These are phyloP conservation scores for Campoplex nolae DNA, from an alignment of 2,888 invertebrate species.

Conservation along the genomic window DNA sequence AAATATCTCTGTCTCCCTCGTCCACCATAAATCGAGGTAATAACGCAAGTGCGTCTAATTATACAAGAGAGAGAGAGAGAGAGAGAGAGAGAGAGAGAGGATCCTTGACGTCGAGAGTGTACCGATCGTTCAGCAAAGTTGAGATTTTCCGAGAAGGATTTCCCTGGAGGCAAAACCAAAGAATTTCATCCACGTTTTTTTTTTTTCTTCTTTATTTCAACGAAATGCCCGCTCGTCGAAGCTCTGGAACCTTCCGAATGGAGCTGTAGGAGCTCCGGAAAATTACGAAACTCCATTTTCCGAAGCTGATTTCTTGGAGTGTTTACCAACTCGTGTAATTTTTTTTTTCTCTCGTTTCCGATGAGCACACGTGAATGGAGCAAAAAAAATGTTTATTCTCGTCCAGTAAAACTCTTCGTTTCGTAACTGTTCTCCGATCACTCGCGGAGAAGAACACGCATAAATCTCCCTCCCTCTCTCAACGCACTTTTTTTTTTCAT, in stretches of 20 bases:
- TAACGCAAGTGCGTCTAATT: slow-evolving; percentile 19
- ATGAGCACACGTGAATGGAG: slow-evolving; percentile 13
- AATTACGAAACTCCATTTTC: slow-evolving; percentile 2
- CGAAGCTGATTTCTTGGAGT: background rate
- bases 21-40: slow-evolving; percentile 28
- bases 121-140: background rate
- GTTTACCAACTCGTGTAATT: slow-evolving; percentile 23
- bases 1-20: background rate
- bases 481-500: slow-evolving; percentile 19
- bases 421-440: slow-evolving; percentile 20
- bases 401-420: background rate
- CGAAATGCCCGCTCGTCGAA: background rate
- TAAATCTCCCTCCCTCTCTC: slow-evolving; percentile 28
- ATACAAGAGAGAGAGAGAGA: slow-evolving; percentile 2
- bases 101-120: background rate
- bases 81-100: background rate
- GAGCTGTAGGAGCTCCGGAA: background rate
- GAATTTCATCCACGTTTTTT: background rate
- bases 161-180: background rate
- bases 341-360: background rate
- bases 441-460: slow-evolving; percentile 17
- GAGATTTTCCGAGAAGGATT: background rate
- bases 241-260: background rate
- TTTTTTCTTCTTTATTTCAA: background rate
- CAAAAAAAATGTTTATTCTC: slow-evolving; percentile 14